Percentiles rank a stretch among this genome's conserved stretches.
phyloP scores from a whole-genome alignment of 2,888 invertebrate species.

The Xestia rhomboidea region DNA sequence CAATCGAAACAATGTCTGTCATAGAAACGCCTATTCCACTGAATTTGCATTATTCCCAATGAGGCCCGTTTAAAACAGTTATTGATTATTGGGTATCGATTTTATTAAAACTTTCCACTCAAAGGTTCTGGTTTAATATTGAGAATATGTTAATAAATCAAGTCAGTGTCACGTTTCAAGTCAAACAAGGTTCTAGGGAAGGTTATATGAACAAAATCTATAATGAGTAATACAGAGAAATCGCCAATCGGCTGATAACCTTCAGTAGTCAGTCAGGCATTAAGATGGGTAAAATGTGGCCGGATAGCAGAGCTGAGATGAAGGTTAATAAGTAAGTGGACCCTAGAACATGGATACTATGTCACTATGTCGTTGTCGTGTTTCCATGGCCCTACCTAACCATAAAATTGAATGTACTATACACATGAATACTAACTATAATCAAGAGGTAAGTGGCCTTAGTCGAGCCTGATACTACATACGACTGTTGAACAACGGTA shows the following conservation, averaged over 20 bases:
- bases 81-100: constrained; percentile 21
- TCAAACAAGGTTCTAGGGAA: constrained; percentile 67
- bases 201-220: constrained; percentile 65
- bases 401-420: constrained; percentile 35
- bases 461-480: constrained; percentile 51
- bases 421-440: constrained; percentile 33
- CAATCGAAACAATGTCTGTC: constrained; percentile 66
- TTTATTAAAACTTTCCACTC: constrained; percentile 7
- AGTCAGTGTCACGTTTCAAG: constrained; percentile 64
- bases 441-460: constrained; percentile 64
- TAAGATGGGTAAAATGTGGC: constrained; percentile 61
- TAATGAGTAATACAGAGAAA: constrained; percentile 61
- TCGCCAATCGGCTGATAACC: constrained; percentile 58
- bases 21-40: constrained; percentile 62
- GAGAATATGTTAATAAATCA: constrained; percentile 62
- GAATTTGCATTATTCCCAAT: constrained; percentile 53
- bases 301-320: constrained; percentile 48
- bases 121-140: constrained; percentile 36
- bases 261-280: constrained; percentile 67
- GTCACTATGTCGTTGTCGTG: constrained; percentile 14
- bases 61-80: constrained; percentile 21
- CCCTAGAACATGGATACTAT: constrained; percentile 29
- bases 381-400: constrained; percentile 31
- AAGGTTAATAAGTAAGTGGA: constrained; percentile 52
- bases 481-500: constrained; percentile 65